Evolutionary conservation across 1,140 invertebrate species (phyloP).

Genomic region (Drosophila melanogaster): DNA sequence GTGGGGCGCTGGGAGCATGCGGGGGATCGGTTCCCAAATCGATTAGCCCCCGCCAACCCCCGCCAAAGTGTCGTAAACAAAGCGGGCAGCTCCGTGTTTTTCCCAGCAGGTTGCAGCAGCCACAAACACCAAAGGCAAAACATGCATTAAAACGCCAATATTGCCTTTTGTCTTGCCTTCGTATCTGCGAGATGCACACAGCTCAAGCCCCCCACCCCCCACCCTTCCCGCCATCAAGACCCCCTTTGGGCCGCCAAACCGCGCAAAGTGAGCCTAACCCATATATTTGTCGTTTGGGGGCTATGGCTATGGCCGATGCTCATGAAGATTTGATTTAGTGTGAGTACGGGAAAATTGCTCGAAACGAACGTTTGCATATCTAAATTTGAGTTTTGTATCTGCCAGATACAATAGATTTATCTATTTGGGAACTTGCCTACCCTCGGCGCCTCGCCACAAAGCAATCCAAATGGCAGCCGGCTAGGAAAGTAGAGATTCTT

Average conservation of each 20-base stretch:
- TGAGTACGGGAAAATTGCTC: constrained; percentile 55
- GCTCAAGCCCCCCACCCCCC: constrained; percentile 8
- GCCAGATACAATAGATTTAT: constrained; percentile 60
- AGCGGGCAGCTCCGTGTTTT: constrained; percentile 60
- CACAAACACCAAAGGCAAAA: constrained; percentile 69
- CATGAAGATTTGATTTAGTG: constrained; percentile 82
- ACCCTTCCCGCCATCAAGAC: too few species aligned
- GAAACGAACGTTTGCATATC: constrained; percentile 68
- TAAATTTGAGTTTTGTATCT: constrained; percentile 74
- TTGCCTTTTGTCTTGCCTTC: constrained; percentile 56
- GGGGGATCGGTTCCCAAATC: constrained; percentile 59
- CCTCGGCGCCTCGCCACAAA: neutral
- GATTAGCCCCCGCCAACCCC: constrained; percentile 46
- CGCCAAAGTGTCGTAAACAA: constrained; percentile 52
- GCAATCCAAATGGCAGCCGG: neutral
- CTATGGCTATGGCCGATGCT: constrained; percentile 18
- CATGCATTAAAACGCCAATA: constrained; percentile 65
- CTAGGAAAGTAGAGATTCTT: constrained; percentile 33
- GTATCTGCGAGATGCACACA: constrained; percentile 62
- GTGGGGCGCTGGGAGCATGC: neutral
- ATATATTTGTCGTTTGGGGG: constrained; percentile 77
- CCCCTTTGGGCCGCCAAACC: neutral
- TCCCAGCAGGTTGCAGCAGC: constrained; percentile 76
- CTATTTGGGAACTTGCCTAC: constrained; percentile 49
- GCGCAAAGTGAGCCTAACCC: constrained; percentile 78